Evolutionary conservation across 2,113 vertebrate genomes (phyloP).

Genomic region (Amphiprion percula): DNA sequence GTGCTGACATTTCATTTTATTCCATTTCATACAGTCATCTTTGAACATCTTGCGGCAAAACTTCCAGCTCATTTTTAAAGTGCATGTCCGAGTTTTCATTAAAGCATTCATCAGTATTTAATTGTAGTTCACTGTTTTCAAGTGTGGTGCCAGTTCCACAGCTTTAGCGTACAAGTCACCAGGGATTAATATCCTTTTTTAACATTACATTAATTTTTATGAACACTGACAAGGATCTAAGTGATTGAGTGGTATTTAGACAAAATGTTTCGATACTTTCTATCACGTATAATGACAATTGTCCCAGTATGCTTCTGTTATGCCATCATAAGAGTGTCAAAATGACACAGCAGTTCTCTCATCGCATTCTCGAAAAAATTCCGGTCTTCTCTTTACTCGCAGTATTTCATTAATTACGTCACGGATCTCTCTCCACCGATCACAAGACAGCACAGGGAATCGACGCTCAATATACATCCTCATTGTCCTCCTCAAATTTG

Average conservation of each 20-base stretch:
- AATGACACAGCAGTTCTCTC: conserved; percentile 25
- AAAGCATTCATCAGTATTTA: conserved; percentile 27
- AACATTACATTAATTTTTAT: conserved; percentile 16
- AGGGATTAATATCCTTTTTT: neutral
- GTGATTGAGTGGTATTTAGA: conserved; percentile 19
- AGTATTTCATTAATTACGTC: conserved; percentile 79
- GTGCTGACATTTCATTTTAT: conserved; percentile 50
- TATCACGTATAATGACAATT: conserved; percentile 62
- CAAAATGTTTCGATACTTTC: conserved; percentile 19
- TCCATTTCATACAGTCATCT: conserved; percentile 46
- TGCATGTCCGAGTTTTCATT: conserved; percentile 16
- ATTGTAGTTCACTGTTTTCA: conserved; percentile 13
- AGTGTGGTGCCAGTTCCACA: neutral
- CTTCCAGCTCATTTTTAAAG: conserved; percentile 20
- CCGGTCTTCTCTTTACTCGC: conserved; percentile 72
- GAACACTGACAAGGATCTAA: neutral
- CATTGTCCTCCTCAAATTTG: conserved; percentile 72
- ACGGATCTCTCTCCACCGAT: conserved; percentile 77
- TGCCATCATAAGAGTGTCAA: conserved; percentile 33
- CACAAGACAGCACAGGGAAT: conserved; percentile 66
- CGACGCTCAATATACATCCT: conserved; percentile 74
- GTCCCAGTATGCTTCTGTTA: conserved; percentile 72
- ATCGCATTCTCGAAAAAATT: conserved; percentile 70
- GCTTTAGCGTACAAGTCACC: conserved; percentile 8
- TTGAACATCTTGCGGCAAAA: conserved; percentile 32